Percentiles rank a stretch among this genome's conserved stretches.
phyloP scores from a whole-genome alignment of 1,140 invertebrate genomes.

The Aphis gossypii region DNA sequence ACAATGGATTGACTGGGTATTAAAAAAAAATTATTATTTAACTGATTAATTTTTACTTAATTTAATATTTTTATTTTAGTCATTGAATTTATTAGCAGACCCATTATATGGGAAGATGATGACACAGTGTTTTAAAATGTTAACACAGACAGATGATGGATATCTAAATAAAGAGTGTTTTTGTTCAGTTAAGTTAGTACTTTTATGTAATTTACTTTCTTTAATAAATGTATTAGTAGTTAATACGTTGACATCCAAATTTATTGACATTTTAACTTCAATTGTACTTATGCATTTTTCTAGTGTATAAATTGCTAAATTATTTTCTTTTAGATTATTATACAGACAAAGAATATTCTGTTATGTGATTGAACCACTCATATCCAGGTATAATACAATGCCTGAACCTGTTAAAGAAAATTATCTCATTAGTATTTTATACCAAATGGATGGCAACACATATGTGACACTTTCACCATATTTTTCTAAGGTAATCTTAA shows the following conservation, averaged over 20 bases:
- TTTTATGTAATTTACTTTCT: background rate
- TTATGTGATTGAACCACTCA: slow-evolving; percentile 66
- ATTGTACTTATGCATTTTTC: too few species aligned
- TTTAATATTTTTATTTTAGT: slow-evolving; percentile 43
- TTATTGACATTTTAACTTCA: too few species aligned
- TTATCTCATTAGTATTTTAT: slow-evolving; percentile 71
- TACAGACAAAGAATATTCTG: slow-evolving; percentile 74
- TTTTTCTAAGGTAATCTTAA: slow-evolving; percentile 68
- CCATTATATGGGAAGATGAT: background rate
- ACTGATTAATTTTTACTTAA: background rate
- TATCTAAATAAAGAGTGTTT: slow-evolving; percentile 53
- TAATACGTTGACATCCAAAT: too few species aligned
- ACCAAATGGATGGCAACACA: slow-evolving; percentile 71
- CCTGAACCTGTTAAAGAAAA: slow-evolving; percentile 64
- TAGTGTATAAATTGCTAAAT: background rate
- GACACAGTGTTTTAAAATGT: slow-evolving; percentile 43
- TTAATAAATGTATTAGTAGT: background rate
- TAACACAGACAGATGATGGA: slow-evolving; percentile 23
- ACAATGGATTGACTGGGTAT: slow-evolving; percentile 53
- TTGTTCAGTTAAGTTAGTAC: slow-evolving; percentile 52
- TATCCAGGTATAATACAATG: slow-evolving; percentile 63
- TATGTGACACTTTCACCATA: slow-evolving; percentile 70
- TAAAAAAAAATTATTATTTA: background rate
- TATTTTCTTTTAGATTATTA: slow-evolving; percentile 64
- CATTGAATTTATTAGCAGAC: slow-evolving; percentile 27